Evolutionary conservation across 1,140 invertebrate species (phyloP), one percentile per base, ranked within the genome.

Genomic region (Trinorchestia longiramus): DNA sequence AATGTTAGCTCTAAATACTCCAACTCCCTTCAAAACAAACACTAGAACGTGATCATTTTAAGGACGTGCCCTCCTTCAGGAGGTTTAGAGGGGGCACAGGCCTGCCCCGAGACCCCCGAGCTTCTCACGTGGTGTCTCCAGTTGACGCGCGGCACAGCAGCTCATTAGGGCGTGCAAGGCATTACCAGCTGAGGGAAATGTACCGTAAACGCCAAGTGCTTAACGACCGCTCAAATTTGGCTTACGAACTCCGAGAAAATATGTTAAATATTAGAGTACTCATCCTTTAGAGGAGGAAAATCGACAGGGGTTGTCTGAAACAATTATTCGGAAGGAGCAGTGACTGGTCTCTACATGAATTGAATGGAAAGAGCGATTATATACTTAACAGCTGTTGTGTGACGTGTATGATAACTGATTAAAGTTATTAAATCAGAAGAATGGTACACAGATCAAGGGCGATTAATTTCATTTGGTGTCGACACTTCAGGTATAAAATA

Each of bases 141-240:
- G 41, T 40, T 42, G 43, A 94, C n/a, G 28, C 15, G 88, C 28
- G n/a, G 43, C 87, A 43, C 90, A 92, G 1, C n/a, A 15, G 44
- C n/a, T 47, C 92, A 47, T 94, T 94, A 94, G 43, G 19, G 43
- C 92, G 44, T 94, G 44, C 92, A 40, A 92, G 44, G 44, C 92
- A 94, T 94, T 94, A 94, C 41, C 92, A 45, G 8, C 40, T n/a
- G 44, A 43, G 44, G 43, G 88, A 43, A 91, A 91, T 91, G 88
- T 91, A 28, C 41, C 88, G 43, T 44, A 11, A 19, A 94, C 43
- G 47, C 43, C 92, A 94, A 94, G 36, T 45, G 44, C 92, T 94
- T 94, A 94, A 94, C 92, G 92, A 94, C 92, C 44, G 92, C 43
- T 45, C 43, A 45, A 45, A 94, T 94, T 94, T 47, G 43, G 4